These are phyloP conservation scores for Oceanites oceanicus DNA, from an alignment of 2,113 vertebrate genomes.

Conservation along the genomic window DNA sequence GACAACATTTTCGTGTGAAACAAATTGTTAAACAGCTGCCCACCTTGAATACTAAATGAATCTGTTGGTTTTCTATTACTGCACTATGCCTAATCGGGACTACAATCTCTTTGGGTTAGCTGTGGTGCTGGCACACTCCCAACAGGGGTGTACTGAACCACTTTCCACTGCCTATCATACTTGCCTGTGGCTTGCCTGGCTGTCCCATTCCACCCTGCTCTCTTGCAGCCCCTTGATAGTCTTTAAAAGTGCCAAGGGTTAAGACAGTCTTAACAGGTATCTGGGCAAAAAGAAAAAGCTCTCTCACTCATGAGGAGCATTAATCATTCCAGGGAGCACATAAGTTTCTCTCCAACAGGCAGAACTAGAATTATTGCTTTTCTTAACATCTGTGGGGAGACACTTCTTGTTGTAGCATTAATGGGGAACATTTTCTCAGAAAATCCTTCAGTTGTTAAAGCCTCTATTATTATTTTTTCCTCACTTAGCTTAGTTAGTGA, in stretches of 20 bases:
- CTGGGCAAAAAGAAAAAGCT: constrained; percentile 38
- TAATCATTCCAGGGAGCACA: background rate
- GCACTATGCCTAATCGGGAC: background rate
- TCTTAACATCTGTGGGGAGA: background rate
- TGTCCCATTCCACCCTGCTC: background rate
- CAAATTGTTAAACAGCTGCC: constrained; percentile 79
- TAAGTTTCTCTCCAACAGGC: background rate
- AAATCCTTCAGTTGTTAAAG: background rate
- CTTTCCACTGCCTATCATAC: background rate
- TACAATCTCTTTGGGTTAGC: background rate
- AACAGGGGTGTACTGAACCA: background rate
- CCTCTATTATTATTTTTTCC: background rate
- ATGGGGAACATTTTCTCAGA: background rate
- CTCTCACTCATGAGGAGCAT: background rate
- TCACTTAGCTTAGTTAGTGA: background rate
- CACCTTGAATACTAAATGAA: constrained; percentile 80
- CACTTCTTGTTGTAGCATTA: background rate
- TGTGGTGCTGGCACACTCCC: background rate
- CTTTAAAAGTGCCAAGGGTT: background rate
- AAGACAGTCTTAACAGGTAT: background rate
- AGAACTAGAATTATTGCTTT: background rate
- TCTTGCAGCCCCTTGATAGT: background rate
- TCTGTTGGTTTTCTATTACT: constrained; percentile 38
- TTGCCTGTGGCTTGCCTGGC: background rate
- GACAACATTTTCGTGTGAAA: constrained; percentile 84